phyloP scores from a whole-genome alignment of 2,113 vertebrate species.

The Dasypus novemcinctus region DNA sequence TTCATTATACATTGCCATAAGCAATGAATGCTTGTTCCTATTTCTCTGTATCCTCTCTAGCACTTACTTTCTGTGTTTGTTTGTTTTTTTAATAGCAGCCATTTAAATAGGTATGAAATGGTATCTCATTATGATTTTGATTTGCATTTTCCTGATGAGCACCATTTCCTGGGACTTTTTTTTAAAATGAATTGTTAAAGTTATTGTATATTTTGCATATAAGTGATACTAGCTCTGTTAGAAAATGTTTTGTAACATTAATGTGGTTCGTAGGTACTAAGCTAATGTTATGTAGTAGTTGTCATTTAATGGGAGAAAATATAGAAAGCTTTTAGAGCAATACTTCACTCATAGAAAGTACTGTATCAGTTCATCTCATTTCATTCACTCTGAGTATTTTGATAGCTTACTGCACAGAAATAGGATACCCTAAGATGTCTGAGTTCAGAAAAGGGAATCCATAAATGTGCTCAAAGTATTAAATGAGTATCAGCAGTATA shows the following conservation, averaged over 20 bases:
- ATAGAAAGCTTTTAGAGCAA: not conserved
- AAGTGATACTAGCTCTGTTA: slow-evolving; percentile 8
- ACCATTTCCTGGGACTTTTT: not conserved
- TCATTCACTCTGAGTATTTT: not conserved
- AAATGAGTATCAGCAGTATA: not conserved
- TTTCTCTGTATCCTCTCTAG: too few species aligned
- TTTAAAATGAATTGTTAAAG: slow-evolving; percentile 50
- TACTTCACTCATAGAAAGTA: not conserved
- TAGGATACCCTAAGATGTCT: not conserved
- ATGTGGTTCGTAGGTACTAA: not conserved
- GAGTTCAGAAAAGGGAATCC: slow-evolving; percentile 16
- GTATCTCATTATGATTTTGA: too few species aligned
- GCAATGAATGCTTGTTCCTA: too few species aligned
- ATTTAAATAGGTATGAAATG: too few species aligned
- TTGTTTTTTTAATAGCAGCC: too few species aligned
- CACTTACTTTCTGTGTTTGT: too few species aligned
- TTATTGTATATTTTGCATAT: slow-evolving; percentile 7
- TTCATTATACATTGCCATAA: too few species aligned
- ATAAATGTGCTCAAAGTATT: slow-evolving; percentile 36
- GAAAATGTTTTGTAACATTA: slow-evolving; percentile 8
- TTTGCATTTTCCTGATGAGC: too few species aligned
- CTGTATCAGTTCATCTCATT: not conserved
- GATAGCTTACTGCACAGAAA: not conserved
- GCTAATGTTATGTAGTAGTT: not conserved
- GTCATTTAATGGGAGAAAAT: not conserved